These are phyloP conservation scores for Prosopocoilus inquinatus DNA, from an alignment of 2,888 invertebrate species.

Conservation along the genomic window DNA sequence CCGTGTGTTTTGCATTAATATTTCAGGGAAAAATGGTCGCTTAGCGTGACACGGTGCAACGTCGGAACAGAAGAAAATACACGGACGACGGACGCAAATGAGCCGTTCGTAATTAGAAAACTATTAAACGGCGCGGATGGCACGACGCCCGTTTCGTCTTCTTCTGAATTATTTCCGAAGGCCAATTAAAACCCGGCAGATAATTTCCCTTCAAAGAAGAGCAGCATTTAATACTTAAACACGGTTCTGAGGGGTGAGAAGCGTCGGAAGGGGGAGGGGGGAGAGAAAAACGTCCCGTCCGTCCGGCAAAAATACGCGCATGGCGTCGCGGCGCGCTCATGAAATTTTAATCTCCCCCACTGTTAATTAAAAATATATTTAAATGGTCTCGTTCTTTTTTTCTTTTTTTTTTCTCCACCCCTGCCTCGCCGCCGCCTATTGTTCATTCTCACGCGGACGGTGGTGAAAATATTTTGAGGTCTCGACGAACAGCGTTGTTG, in stretches of 20 bases:
- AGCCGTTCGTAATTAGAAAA: conserved; percentile 7
- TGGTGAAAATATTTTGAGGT: neutral
- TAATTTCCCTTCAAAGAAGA: neutral
- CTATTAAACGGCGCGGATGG: neutral
- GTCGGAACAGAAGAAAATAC: neutral
- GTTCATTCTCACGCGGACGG: too few relatives aligned
- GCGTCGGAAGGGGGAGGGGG: too few relatives aligned
- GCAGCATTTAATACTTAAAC: too few relatives aligned
- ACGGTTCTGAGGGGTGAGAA: too few relatives aligned
- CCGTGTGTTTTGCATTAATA: conserved; percentile 29
- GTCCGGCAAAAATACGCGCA: too few relatives aligned
- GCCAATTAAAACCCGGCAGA: neutral
- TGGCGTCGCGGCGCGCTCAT: too few relatives aligned
- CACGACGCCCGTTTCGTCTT: neutral
- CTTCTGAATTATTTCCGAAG: conserved; percentile 4
- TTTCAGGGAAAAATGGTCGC: conserved; percentile 32
- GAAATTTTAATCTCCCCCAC: too few relatives aligned
- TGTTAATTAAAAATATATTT: too few relatives aligned
- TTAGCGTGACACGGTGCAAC: conserved; percentile 34
- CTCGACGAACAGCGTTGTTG: neutral
- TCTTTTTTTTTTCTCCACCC: too few relatives aligned
- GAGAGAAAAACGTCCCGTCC: too few relatives aligned
- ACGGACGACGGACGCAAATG: neutral
- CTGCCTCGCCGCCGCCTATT: too few relatives aligned
- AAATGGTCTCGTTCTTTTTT: too few relatives aligned